phyloP scores from a whole-genome alignment of 2,113 vertebrate genomes.

The Parus major region DNA sequence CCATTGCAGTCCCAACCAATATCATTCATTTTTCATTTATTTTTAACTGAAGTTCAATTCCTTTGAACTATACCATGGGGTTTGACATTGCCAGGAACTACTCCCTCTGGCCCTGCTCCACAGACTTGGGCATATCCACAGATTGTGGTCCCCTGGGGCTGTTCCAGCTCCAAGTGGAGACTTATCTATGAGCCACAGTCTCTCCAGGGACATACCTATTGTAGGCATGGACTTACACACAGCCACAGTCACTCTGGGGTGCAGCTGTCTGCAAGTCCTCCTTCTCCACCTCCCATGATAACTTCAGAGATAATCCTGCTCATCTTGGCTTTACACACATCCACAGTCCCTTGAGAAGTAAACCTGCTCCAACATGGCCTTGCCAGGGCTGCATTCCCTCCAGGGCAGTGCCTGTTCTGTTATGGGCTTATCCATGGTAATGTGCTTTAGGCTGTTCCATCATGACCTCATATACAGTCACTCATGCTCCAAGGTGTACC shows the following conservation, averaged over 20 bases:
- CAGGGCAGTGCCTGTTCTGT: too few relatives aligned
- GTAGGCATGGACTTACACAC: background rate
- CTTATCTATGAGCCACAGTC: background rate
- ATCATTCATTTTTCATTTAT: too few relatives aligned
- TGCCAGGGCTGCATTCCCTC: background rate
- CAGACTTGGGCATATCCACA: background rate
- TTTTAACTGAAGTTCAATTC: background rate
- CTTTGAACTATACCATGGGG: background rate
- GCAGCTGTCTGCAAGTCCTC: fast-evolving
- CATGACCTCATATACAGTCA: background rate
- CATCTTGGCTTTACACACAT: background rate
- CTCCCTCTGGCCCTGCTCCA: background rate
- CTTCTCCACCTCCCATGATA: too few relatives aligned
- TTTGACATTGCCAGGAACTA: background rate
- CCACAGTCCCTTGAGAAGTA: background rate
- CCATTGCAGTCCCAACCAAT: background rate
- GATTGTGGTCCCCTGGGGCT: too few relatives aligned
- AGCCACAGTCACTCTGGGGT: background rate
- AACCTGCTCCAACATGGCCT: background rate
- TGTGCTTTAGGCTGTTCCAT: background rate
- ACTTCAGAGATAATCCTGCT: background rate
- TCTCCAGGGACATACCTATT: background rate
- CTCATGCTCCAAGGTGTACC: background rate
- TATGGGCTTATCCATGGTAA: background rate
- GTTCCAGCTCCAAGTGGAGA: background rate